Evolutionary conservation across 2,797 vertebrate genomes (phyloP), one percentile per base, ranked within the genome.

Genomic region (Cynodonichthys magdalenae): DNA sequence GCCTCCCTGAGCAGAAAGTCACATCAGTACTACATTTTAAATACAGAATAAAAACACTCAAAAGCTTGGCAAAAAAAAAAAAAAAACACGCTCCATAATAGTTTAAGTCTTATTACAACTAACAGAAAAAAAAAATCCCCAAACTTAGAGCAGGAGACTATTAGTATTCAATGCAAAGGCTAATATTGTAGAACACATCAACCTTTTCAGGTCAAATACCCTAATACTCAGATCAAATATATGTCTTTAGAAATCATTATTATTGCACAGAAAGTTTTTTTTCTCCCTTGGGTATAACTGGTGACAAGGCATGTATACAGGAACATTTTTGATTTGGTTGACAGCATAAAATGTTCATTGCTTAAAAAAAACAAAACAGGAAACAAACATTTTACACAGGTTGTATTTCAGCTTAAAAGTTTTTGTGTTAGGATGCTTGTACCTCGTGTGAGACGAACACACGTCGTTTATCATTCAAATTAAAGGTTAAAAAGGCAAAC

Each of bases 1-100:
- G 85, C 86, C 86, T 92, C 89, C 87, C 90, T 90, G 90, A 91
- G 90, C 84, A 90, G 82, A 89, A 90, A 89, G 78, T 88, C 83
- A 90, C 86, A 82, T 84, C 88, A 87, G 87, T 70, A 87, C 79
- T 80, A 24, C 24, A 82, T 83, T 88, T 90, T 80, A 87, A 89
- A 89, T 87, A 89, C 79, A 75, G 82, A 90, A 84, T 81, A 84
- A 84, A 84, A 90, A 90, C 85, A 90, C 85, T 84, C 84, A 84
- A 84, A 87, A 84, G 75, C 83, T 90, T 91, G 86, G 87, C 89
- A 88, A 87, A 79, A 45, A 36, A 47, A 34, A 34, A 36, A 48
- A 87, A 81, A 87, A 73, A 85, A 72, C 67, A 63, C 62, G 74
- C 79, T 75, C 81, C 82, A 75, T 67, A 50, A 58, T 63, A 68